A percentile compares a stretch with the other conserved stretches of the same genome.
These are phyloP conservation scores for Chrysopa pallens DNA, from an alignment of 1,140 invertebrate species.

Conservation along the genomic window DNA sequence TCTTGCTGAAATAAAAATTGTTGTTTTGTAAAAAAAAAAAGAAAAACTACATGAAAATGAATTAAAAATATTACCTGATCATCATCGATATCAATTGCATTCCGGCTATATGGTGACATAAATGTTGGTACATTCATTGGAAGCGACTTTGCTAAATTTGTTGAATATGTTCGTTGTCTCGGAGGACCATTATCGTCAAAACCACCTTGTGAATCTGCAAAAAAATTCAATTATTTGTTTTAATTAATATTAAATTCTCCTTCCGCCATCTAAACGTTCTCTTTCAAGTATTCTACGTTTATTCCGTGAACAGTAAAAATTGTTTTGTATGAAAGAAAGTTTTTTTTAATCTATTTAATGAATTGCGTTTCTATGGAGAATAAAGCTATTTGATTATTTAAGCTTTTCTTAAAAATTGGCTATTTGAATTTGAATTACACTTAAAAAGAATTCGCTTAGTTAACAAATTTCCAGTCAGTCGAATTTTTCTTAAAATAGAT, in stretches of 20 bases:
- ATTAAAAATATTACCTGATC: conserved; percentile 16
- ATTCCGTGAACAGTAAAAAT: no score
- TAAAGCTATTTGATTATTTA: no score
- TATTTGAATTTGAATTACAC: no score
- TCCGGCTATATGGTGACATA: conserved; percentile 16
- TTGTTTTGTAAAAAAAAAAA: not conserved
- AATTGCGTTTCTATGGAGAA: no score
- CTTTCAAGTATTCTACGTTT: not conserved
- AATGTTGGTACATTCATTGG: conserved; percentile 34
- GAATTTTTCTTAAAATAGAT: no score
- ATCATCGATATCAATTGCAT: conserved; percentile 22
- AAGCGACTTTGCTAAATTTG: conserved; percentile 31
- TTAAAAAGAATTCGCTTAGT: no score
- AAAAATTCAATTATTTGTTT: conserved; percentile 2
- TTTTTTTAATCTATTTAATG: no score
- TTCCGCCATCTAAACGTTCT: conserved; percentile 1
- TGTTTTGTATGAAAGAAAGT: no score
- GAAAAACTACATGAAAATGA: conserved; percentile 1
- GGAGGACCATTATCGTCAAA: conserved; percentile 21
- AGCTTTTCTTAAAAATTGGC: no score
- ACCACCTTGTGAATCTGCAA: conserved; percentile 26
- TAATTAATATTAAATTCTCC: not conserved
- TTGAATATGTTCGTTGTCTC: conserved; percentile 18
- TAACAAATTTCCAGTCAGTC: no score
- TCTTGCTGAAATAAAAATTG: conserved; percentile 10